Base-by-base conservation (phyloP, 2,888 invertebrate species). In the Cantharis nigra region DNA sequence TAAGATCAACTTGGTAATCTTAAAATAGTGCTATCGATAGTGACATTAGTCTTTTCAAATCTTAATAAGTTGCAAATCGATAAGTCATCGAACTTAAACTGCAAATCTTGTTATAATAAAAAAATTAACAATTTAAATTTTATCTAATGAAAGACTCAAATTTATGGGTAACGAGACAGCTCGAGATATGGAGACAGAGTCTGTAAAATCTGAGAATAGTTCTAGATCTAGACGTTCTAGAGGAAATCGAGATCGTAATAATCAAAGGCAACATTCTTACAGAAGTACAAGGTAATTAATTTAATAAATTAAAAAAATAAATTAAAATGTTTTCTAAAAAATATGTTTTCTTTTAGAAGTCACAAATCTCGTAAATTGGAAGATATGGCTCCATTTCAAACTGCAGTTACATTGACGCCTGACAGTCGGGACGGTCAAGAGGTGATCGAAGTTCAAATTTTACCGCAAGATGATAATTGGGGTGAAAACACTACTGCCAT, bases 401-500 rank as follows among this genome's bases (percentile, higher is more conserved):
- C 96, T 3, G 94, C 95, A 77, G 95, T 96, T 0, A 96, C 95
- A 81, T 91, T 96, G 78, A 94, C 93, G 84, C 93, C 93, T 18
- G 95, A 95, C 81, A 95, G 94, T 82, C 89, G 93, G 74, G 94
- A 96, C 80, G 96, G 96, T 0, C 96, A 96, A 86, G 97, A 97
- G 89, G 95, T 97, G 11, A 97, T 98, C 70, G 98, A 98, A 90
- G 98, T 98, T 62, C 98, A 98, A 90, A 98, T 98, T 82, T 89
- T 98, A 76, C 97, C 97, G 0, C 95, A 98, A 89, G 98, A 98
- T 89, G 98, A 98, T 86, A 98, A 98, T 88, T 98, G 98, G 98
- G 98, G 97, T n/a, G 98, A 98, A 88, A 98, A 97, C 85, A 98
- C 98, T 0, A 98, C 98, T 0, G 98, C 98, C 0, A 94, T 98